Evolutionary conservation across 1,140 invertebrate genomes (phyloP).

Genomic region (Drosophila punjabiensis): DNA sequence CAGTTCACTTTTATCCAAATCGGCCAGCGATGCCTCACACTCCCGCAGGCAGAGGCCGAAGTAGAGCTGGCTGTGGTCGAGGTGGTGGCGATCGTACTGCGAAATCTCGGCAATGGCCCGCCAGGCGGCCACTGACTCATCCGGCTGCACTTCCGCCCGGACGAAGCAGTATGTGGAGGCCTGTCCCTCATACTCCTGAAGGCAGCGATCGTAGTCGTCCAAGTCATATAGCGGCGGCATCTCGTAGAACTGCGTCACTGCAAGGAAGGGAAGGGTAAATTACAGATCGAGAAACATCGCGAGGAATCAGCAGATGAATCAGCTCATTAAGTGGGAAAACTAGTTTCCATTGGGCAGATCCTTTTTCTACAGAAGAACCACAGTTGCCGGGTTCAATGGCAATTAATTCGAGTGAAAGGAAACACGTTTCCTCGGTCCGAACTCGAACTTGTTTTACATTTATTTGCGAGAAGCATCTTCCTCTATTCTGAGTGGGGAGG

Average conservation of each 20-base stretch:
- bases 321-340: constrained; percentile 53
- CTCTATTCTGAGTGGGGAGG: constrained; percentile 14
- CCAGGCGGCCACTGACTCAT: constrained; percentile 81
- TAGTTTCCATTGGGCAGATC: constrained; percentile 36
- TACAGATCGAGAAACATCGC: constrained; percentile 17
- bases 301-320: constrained; percentile 42
- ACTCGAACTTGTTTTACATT: constrained; percentile 51
- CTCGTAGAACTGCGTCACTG: constrained; percentile 86
- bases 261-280: constrained; percentile 22
- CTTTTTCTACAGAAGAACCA: constrained; percentile 39
- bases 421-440: constrained; percentile 53
- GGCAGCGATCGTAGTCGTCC: constrained; percentile 86
- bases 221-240: constrained; percentile 86
- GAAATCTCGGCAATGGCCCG: constrained; percentile 85
- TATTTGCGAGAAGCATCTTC: constrained; percentile 30
- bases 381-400: constrained; percentile 39
- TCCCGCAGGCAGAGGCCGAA: constrained; percentile 86
- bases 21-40: constrained; percentile 60
- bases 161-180: constrained; percentile 86
- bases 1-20: constrained; percentile 36
- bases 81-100: constrained; percentile 86
- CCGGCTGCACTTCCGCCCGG: constrained; percentile 84
- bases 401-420: constrained; percentile 59
- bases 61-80: constrained; percentile 86
- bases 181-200: constrained; percentile 68